Conservation (phyloP, 2,888 invertebrate genomes). For the Agrilus cyanescens region DNA sequence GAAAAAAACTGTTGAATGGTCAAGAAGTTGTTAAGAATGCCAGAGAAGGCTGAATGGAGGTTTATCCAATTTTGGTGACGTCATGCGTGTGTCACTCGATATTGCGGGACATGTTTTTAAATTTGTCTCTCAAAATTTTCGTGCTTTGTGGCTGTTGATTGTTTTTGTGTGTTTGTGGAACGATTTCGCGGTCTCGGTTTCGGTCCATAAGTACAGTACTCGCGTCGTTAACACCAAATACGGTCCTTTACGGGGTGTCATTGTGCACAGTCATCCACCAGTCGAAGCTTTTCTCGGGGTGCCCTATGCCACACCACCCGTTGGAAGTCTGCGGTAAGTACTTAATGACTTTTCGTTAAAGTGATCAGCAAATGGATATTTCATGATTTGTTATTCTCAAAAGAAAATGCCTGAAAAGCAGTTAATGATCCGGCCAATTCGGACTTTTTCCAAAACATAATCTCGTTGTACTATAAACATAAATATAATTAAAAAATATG, state of each 20-base stretch:
- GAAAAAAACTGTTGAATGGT: too few species aligned
- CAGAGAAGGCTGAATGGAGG: constrained; percentile 22
- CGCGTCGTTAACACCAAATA: constrained; percentile 80
- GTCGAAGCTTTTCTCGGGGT: constrained; percentile 90
- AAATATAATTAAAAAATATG: too few species aligned
- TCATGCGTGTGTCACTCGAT: constrained; percentile 31
- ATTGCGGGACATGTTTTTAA: constrained; percentile 27
- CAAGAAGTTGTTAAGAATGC: constrained; percentile 7
- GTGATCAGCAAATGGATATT: too few species aligned
- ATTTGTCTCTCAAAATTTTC: constrained; percentile 28
- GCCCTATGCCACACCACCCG: constrained; percentile 86
- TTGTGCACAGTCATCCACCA: constrained; percentile 65
- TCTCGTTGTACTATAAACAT: too few species aligned
- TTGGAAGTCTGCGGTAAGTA: constrained; percentile 73
- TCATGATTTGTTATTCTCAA: too few species aligned
- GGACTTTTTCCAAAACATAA: too few species aligned
- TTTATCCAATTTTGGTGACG: constrained; percentile 28
- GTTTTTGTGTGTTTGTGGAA: constrained; percentile 42
- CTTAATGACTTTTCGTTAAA: background rate
- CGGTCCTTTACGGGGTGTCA: constrained; percentile 76
- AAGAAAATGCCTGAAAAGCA: too few species aligned
- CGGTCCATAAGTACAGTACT: constrained; percentile 67
- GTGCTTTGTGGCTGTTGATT: constrained; percentile 40
- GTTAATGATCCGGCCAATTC: too few species aligned
- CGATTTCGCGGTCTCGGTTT: constrained; percentile 40